Evolutionary conservation across 2,888 invertebrate species (phyloP).

Genomic region (Aphodius granarius): DNA sequence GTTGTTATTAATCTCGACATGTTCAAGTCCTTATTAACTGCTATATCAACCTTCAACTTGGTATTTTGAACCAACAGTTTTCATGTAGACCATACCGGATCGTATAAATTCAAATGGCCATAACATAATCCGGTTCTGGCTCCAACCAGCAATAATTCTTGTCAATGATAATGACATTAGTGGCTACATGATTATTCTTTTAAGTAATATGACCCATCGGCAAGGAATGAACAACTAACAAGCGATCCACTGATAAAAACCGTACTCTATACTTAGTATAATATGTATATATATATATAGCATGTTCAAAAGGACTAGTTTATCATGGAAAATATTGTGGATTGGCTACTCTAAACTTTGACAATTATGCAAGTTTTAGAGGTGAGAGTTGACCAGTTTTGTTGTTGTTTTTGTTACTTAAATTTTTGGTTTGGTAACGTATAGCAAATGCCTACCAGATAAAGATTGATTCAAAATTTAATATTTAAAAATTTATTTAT

Average conservation of each 20-base stretch:
- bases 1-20: not conserved
- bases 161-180: conserved; percentile 43
- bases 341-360: too few species aligned
- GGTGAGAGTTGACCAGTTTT: too few species aligned
- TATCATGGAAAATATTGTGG: too few species aligned
- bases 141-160: not conserved
- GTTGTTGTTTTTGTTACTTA: too few species aligned
- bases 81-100: not conserved
- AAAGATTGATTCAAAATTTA: too few species aligned
- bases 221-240: not conserved
- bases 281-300: too few species aligned
- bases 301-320: too few species aligned
- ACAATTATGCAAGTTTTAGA: too few species aligned
- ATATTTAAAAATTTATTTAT: too few species aligned
- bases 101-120: not conserved
- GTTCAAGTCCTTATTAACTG: not conserved
- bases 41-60: not conserved
- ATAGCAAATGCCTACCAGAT: too few species aligned
- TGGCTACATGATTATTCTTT: conserved; percentile 45
- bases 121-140: not conserved
- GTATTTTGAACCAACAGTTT: not conserved
- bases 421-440: too few species aligned
- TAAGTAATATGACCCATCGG: conserved; percentile 31
- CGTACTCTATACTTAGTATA: not conserved
- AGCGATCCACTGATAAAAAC: not conserved